Evolutionary conservation across 35 echinoderm and acorn worm genomes (phyloP), one percentile per base, ranked within the genome.

Genomic region (Stichopus chloronotus): DNA sequence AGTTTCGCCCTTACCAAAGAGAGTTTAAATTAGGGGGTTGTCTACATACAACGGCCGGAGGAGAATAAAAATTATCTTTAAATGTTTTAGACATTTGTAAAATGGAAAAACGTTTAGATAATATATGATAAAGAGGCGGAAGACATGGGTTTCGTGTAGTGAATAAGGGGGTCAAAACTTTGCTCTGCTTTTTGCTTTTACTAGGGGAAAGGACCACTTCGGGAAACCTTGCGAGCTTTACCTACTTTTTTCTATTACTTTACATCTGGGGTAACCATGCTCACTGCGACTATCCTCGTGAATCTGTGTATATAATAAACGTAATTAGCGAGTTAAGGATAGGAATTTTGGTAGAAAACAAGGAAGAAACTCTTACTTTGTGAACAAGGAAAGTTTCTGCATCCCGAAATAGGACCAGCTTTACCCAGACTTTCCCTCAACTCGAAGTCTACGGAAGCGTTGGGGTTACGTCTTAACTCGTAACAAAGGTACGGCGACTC

Each of bases 71-170:
- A 76, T 76, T 16, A 76, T 76, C 24, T 76, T 76, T 76, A 76
- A 76, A 76, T 76, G 72, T 12, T 76, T 24, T 76, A 76, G 72
- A 76, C 72, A 76, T 76, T 76, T 16, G 4, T 76, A 12, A 76
- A 76, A 76, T 76, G 72, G 72, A 76, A 76, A 76, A 76, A 76
- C 12, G 72, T 76, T 76, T 13, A 12, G 72, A 76, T 76, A 76
- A 76, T 11, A 76, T 76, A 76, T 76, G 13, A 76, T 17, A 76
- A 76, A 76, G 0, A 76, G 9, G 72, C 13, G 0, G 72, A 76
- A 76, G 72, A 24, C 72, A 24, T 8, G 2, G 72, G 72, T 76
- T 76, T 20, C 72, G 72, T 20, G 9, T 76, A 13, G 72, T 76
- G 17, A 76, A 17, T 76, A 76, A 76, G 13, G 72, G 72, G 72